Conservation (phyloP, 1,140 invertebrate species). For the Apis dorsata region DNA sequence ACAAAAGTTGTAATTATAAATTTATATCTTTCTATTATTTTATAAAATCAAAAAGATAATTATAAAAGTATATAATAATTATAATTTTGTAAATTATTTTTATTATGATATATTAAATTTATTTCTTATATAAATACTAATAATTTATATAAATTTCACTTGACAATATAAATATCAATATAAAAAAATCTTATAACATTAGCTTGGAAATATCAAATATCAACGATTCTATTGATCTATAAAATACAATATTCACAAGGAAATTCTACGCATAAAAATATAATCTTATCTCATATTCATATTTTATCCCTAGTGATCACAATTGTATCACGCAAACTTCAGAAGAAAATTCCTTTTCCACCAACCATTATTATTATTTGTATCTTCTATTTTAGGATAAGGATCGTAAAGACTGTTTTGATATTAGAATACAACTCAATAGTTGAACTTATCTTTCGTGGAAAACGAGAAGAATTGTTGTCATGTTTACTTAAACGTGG, state of each 20-base stretch:
- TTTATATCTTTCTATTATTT: too few species aligned
- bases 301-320: background rate
- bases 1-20: too few species aligned
- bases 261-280: background rate
- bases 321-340: background rate
- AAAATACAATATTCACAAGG: background rate
- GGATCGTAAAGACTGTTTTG: conserved; percentile 20
- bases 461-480: conserved; percentile 16
- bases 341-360: background rate
- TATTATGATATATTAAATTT: too few species aligned
- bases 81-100: too few species aligned
- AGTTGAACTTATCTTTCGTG: background rate
- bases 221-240: background rate
- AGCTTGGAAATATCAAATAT: background rate
- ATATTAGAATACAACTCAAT: conserved; percentile 3
- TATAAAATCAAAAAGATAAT: too few species aligned
- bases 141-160: too few species aligned
- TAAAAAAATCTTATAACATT: too few species aligned
- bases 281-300: background rate
- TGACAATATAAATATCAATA: too few species aligned
- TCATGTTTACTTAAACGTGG: background rate
- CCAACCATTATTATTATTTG: background rate
- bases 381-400: conserved; percentile 14
- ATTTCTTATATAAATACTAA: too few species aligned
- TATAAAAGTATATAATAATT: too few species aligned